Conservation (phyloP, 2,888 invertebrate genomes). For the Keiferia lycopersicella region DNA sequence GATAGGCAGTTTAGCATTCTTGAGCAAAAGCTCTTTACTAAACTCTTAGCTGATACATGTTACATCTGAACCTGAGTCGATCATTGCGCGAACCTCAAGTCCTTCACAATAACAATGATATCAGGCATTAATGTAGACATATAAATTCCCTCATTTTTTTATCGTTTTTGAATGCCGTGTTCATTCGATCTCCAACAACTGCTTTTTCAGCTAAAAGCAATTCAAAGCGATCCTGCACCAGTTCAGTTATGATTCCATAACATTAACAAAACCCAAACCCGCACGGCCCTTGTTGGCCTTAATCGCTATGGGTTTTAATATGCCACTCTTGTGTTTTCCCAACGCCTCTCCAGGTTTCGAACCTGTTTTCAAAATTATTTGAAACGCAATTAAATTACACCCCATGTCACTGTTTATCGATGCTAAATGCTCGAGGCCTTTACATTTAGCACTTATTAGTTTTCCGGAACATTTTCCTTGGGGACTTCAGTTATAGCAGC, state of each 20-base stretch:
- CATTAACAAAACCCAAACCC: not conserved
- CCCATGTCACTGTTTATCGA: too few species aligned
- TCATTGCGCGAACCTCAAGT: too few species aligned
- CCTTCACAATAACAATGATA: too few species aligned
- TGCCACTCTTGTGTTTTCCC: not conserved
- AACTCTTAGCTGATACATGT: too few species aligned
- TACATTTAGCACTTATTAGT: not conserved
- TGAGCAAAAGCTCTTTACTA: too few species aligned
- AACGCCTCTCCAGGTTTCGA: not conserved
- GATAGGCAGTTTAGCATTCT: too few species aligned
- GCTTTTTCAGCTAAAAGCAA: not conserved
- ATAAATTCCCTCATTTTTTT: not conserved
- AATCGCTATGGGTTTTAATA: not conserved
- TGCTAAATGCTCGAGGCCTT: not conserved
- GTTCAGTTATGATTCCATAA: not conserved
- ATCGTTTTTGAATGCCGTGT: not conserved
- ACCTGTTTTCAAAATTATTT: not conserved
- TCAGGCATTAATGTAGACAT: too few species aligned
- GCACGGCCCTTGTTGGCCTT: not conserved
- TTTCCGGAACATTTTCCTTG: not conserved
- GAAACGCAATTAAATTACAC: too few species aligned
- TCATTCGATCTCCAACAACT: not conserved
- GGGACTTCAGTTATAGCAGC: not conserved
- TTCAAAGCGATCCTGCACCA: not conserved
- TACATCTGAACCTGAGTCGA: too few species aligned